These are phyloP conservation scores for Alexandromys fortis DNA, from an alignment of 2,113 vertebrate species.

Conservation along the genomic window DNA sequence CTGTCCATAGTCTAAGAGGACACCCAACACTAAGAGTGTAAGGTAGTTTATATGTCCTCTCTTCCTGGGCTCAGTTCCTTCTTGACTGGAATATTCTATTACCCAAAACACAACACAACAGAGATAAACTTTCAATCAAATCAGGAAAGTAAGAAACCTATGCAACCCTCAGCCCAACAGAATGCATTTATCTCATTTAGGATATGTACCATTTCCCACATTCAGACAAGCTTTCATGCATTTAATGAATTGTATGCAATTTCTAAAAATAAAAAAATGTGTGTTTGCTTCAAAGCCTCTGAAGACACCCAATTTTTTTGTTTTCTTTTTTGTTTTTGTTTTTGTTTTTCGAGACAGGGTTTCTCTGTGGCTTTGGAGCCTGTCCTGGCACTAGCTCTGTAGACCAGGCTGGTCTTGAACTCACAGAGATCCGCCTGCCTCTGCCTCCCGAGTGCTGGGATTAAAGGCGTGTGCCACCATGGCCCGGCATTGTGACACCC, in stretches of 20 bases:
- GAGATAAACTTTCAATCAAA: constrained; percentile 24
- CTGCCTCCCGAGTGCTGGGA: no score
- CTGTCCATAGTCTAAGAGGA: constrained; percentile 3
- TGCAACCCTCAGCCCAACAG: neutral
- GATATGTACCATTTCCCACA: neutral
- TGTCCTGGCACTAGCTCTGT: no score
- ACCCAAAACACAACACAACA: neutral
- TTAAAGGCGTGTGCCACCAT: no score
- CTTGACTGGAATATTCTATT: neutral
- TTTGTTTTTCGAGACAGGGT: no score
- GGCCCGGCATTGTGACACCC: no score
- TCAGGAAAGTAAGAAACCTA: constrained; percentile 5
- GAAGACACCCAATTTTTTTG: neutral
- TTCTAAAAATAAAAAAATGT: neutral
- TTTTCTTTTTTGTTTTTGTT: no score
- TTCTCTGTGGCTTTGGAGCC: no score
- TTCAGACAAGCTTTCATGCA: neutral
- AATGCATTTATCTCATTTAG: neutral
- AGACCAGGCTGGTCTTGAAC: no score
- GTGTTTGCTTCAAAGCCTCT: neutral
- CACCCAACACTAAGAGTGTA: neutral
- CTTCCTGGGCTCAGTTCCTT: neutral
- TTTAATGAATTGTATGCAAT: neutral
- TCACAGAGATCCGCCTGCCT: no score
- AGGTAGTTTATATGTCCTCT: neutral